Percentiles rank a stretch among this genome's conserved stretches.
These are phyloP conservation scores for Carollia perspicillata DNA, from an alignment of 2,113 vertebrate species.

Conservation along the genomic window DNA sequence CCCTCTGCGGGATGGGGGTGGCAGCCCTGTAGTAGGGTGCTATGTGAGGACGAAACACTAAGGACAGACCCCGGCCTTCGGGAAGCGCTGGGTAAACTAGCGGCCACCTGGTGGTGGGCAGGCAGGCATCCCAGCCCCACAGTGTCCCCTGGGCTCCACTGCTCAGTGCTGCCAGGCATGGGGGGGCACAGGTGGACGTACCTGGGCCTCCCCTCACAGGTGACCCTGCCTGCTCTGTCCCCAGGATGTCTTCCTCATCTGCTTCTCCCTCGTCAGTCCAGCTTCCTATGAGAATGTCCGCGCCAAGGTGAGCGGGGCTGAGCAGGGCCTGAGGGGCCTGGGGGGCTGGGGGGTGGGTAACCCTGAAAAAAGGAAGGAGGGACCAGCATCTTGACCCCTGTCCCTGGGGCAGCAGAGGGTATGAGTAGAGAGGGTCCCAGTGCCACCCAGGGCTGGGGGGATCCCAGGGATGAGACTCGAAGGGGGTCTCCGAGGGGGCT, in stretches of 20 bases:
- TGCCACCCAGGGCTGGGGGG: neutral
- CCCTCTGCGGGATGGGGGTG: neutral
- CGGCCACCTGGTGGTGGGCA: accelerated
- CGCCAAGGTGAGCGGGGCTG: slow-evolving; percentile 83
- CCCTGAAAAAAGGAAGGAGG: accelerated
- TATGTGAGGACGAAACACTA: neutral
- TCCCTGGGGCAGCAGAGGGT: neutral
- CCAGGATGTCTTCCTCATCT: slow-evolving; percentile 89
- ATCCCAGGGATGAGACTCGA: accelerated
- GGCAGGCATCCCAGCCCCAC: neutral
- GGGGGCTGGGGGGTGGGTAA: neutral
- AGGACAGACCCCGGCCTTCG: neutral
- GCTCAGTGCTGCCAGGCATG: neutral
- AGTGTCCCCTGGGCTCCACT: neutral
- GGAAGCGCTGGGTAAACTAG: too few species aligned
- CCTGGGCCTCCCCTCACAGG: neutral
- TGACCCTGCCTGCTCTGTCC: neutral
- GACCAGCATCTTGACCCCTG: neutral
- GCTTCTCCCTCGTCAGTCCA: slow-evolving; percentile 88
- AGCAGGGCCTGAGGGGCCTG: too few species aligned
- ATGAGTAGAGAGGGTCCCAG: neutral
- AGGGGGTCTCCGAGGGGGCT: neutral
- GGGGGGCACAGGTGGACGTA: neutral
- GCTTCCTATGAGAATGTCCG: slow-evolving; percentile 88
- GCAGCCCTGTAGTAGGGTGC: neutral